Conservation (phyloP, 2,888 invertebrate species). For the Drosophila kambysellisi region DNA sequence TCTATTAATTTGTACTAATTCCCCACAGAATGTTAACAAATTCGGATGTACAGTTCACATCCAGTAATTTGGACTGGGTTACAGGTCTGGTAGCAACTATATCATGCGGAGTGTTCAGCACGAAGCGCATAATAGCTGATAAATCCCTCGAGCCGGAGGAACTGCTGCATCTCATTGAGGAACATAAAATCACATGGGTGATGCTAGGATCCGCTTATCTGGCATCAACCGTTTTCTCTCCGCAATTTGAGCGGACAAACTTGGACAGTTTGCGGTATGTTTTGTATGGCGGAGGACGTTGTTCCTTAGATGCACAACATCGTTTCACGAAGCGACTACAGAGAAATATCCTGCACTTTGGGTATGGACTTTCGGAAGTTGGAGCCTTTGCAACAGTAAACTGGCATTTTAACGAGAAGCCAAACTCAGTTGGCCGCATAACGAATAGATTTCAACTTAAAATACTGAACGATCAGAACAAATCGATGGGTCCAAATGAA, state of each 20-base stretch:
- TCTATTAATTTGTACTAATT: background rate
- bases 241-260: conserved; percentile 2
- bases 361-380: conserved; percentile 64
- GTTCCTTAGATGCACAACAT: conserved; percentile 19
- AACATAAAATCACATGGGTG: conserved; percentile 46
- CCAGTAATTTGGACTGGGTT: conserved; percentile 31
- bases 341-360: conserved; percentile 31
- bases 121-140: conserved; percentile 36
- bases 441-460: conserved; percentile 44
- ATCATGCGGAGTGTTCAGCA: conserved; percentile 31
- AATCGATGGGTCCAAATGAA: conserved; percentile 53
- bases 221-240: conserved; percentile 12
- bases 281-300: conserved; percentile 42
- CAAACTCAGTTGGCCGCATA: conserved; percentile 55
- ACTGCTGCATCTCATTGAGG: conserved; percentile 38
- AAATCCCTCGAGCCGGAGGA: conserved; percentile 39
- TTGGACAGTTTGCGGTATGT: conserved; percentile 18
- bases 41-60: conserved; percentile 29
- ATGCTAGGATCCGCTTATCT: conserved; percentile 45
- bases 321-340: conserved; percentile 33
- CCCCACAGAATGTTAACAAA: conserved; percentile 15
- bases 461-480: conserved; percentile 59
- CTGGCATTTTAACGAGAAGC: conserved; percentile 35
- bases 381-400: conserved; percentile 27
- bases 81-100: conserved; percentile 24